These are phyloP conservation scores for Rhamphomyia laevipes DNA, from an alignment of 2,888 invertebrate species.

Conservation along the genomic window DNA sequence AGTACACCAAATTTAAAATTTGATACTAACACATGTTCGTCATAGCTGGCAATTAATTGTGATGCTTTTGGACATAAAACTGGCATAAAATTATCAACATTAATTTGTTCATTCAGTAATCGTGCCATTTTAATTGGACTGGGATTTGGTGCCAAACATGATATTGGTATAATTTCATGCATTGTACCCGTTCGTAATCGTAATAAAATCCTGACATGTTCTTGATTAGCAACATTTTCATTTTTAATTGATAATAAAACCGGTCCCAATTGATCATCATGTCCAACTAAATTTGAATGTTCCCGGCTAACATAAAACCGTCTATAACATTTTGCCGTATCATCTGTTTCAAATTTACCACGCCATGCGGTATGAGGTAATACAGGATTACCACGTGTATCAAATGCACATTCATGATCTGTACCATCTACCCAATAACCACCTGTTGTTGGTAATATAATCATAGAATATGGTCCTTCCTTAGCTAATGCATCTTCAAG, in stretches of 20 bases:
- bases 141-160: conserved; percentile 53
- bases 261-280: conserved; percentile 72
- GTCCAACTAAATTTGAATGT: conserved; percentile 80
- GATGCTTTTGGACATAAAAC: conserved; percentile 74
- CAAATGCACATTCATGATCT: conserved; percentile 38
- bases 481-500: conserved; percentile 47
- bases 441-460: conserved; percentile 66
- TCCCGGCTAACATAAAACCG: conserved; percentile 83
- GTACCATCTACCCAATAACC: conserved; percentile 90
- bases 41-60: conserved; percentile 75
- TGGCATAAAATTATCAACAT: conserved; percentile 70
- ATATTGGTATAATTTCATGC: conserved; percentile 73
- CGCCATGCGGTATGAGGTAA: conserved; percentile 35
- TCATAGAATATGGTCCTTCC: conserved; percentile 53
- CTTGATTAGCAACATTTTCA: conserved; percentile 73
- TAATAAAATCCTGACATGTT: conserved; percentile 72
- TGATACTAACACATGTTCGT: conserved; percentile 85
- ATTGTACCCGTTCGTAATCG: conserved; percentile 71
- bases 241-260: conserved; percentile 80
- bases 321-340: conserved; percentile 82
- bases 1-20: conserved; percentile 92
- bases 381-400: conserved; percentile 39
- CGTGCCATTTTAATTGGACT: conserved; percentile 73
- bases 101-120: conserved; percentile 72
- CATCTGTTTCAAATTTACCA: conserved; percentile 71